Evolutionary conservation across 1,140 invertebrate species (phyloP), one percentile per base, ranked within the genome.

Genomic region (Rhizoglyphus robini): DNA sequence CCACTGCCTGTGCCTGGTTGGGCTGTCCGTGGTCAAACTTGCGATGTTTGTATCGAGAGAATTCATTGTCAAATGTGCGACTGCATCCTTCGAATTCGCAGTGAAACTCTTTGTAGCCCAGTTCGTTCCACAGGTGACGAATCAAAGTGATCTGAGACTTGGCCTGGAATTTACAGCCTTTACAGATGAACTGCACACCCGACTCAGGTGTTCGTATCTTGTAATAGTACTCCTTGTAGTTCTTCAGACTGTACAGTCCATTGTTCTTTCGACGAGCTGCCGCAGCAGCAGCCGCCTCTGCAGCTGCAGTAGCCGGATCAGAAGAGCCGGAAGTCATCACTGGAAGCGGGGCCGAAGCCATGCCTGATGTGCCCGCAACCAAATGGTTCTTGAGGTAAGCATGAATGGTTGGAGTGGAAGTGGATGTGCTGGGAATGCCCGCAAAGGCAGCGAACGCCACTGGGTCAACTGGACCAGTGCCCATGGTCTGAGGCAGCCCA

Each of bases 191-290:
- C 13, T 23, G 20, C 3, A 64, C 63, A 46, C 3, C 58, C 13
- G 27, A 20, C 3, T 4, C 41, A 18, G 32, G 46, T 11, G 20
- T 49, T 20, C 25, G 18, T 23, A 23, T 34, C 41, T 64, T 64
- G 13, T 30, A 18, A n/a, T 49, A 64, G 15, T 27, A 48, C 1
- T 29, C 63, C 41, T 47, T 2, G 27, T 49, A 51, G 51, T 64
- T 64, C 31, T 64, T 64, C 13, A 64, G 29, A 48, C 38, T 48
- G 31, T 64, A 64, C n/a, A 64, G 47, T 15, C 63, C 63, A 34
- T 48, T 48, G 3, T 13, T 63, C 11, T 32, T 36, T 25, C 23
- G 20, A 4, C 5, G 36, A 15, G 13, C 32, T 20, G 32, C 4
- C 11, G 20, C 30, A 23, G 58, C 4, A 20, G 20, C 58, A 5